Evolutionary conservation across 2,888 invertebrate species (phyloP), one percentile per base, ranked within the genome.

Genomic region (Trichacis sp.): DNA sequence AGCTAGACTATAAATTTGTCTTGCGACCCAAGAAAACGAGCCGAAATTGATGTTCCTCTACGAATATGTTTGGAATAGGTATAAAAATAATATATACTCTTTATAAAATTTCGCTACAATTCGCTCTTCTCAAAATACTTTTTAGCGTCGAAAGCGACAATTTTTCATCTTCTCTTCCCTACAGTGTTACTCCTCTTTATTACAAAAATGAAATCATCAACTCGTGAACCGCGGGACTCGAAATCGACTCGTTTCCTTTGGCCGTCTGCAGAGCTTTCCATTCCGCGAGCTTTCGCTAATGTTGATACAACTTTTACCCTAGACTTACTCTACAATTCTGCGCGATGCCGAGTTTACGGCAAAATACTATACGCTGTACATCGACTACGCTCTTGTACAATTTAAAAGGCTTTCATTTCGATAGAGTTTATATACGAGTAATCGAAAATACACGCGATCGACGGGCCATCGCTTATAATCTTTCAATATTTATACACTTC

Each of bases 401-500:
- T 45, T 18, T n/a, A 8, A 19, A 45, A 45, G 45, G 45, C 45
- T 45, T 45, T 12, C 18, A 17, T 45, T 19, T 45, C 19, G 19
- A 18, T 45, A 45, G 19, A 18, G 3, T 42, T 42, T 15, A n/a
- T n/a, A n/a, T 17, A 12, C 42, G 42, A 42, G 45, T 11, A 18
- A 45, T 45, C 19, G 45, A 45, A 45, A 45, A 19, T 19, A 45
- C 45, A 45, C 19, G 18, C 45, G 45, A 45, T 45, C 19, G 9
- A 11, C 45, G 15, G 45, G 11, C 3, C 19, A 11, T 45, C 20
- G 42, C 14, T 42, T n/a, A n/a, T 42, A 42, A 42, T 42, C 42
- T 45, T 17, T 45, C 17, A 45, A 45, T 45, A 45, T 45, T 45
- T 29, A 47, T 47, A 47, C 46, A 47, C 24, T 24, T 47, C 12